Conservation (phyloP, 2,113 vertebrate genomes). For the Tachycineta bicolor region DNA sequence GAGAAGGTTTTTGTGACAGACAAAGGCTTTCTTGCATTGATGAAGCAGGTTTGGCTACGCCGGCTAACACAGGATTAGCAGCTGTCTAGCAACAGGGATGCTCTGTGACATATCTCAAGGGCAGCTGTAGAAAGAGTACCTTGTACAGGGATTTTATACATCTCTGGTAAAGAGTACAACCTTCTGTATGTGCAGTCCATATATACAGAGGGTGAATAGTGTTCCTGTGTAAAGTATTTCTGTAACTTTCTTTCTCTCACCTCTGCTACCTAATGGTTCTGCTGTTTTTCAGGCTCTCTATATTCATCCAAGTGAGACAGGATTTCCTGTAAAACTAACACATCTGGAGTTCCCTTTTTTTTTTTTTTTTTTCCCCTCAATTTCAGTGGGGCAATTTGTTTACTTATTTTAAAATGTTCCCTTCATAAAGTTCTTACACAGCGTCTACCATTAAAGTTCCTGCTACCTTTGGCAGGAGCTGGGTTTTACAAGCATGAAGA, state of each 20-base stretch:
- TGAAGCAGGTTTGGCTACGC: background rate
- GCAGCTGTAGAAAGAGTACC: constrained; percentile 44
- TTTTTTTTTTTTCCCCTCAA: background rate
- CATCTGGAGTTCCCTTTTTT: background rate
- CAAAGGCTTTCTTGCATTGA: background rate
- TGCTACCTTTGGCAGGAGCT: constrained; percentile 28
- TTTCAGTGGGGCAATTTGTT: constrained; percentile 24
- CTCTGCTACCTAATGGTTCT: constrained; percentile 27
- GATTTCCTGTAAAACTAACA: constrained; percentile 61
- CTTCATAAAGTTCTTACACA: background rate
- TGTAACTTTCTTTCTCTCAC: constrained; percentile 38
- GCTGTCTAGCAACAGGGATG: constrained; percentile 49
- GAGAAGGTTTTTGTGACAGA: background rate
- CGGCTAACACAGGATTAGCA: background rate
- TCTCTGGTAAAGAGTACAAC: background rate
- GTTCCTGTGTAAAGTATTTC: constrained; percentile 40
- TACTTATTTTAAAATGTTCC: constrained; percentile 37
- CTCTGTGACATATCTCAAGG: constrained; percentile 40
- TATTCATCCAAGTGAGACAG: constrained; percentile 50
- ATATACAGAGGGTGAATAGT: constrained; percentile 28
- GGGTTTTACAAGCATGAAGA: constrained; percentile 16
- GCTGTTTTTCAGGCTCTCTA: constrained; percentile 33
- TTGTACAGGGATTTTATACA: constrained; percentile 36
- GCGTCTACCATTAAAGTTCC: background rate
- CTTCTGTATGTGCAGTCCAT: background rate